Base-by-base conservation (phyloP, 2,113 vertebrate genomes). In the Piprites chloris region DNA sequence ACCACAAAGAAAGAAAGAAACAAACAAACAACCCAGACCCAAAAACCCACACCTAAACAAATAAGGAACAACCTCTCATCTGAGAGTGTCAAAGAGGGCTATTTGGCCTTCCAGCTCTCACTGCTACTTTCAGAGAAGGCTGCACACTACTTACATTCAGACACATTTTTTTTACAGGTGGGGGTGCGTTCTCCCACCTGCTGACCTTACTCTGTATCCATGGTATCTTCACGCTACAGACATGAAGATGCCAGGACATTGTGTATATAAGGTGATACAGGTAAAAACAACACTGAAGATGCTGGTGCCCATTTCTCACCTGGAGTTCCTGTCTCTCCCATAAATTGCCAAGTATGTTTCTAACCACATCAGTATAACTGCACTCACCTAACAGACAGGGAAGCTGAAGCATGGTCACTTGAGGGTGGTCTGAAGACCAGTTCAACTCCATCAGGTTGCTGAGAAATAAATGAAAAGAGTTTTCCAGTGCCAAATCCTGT, bases 111-210 rank as follows among this genome's bases (percentile, higher is more conserved):
- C 39, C 56, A 79, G 37, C 21, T 63, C 44, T 82, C 65, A 13
- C 12, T 0, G 5, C 41, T 87, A 1, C 26, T 85, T 72, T 79
- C 44, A 85, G 32, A 61, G 26, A 52, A 89, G 41, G 33, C 44
- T 75, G 42, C 41, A 22, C 30, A 52, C 50, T n/a, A 32, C 32
- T 81, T 68, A 32, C 5, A n/a, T 49, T 87, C 0, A 0, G 27
- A 18, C 26, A 28, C 9, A 27, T 44, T 52, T 14, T 62, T 72
- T 84, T 50, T 11, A 22, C 8, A n/a, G 20, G 2, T 37, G 11
- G 37, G 35, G 32, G 37, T 86, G 28, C 47, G 24, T 65, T 86
- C 11, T 76, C 10, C 28, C 7, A 67, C 26, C 47, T 35, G 30
- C 42, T 33, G 12, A 59, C 30, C 7, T 67, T 12, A 7, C 35